Conservation (phyloP, 2,888 invertebrate species). For the Eustalomyia histrio region DNA sequence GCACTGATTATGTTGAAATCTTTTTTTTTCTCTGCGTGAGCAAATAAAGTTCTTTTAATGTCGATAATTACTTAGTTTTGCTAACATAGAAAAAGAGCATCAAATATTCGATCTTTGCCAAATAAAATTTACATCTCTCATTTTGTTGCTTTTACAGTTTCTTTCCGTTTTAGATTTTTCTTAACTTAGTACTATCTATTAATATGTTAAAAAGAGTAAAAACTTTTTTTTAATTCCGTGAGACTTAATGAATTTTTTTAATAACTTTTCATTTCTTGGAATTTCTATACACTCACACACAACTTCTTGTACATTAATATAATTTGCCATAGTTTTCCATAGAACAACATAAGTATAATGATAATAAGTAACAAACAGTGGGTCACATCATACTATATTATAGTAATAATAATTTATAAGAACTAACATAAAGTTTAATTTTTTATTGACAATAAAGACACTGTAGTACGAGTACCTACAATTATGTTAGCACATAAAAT, state of each 20-base stretch:
- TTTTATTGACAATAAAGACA: slow-evolving; percentile 21
- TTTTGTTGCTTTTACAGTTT: slow-evolving; percentile 20
- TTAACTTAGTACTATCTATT: slow-evolving; percentile 15
- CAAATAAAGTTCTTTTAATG: too few relatives aligned
- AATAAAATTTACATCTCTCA: not conserved
- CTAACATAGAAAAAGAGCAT: not conserved
- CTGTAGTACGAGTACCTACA: slow-evolving; percentile 15
- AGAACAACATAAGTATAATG: slow-evolving; percentile 70
- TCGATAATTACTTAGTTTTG: too few relatives aligned
- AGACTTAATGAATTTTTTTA: slow-evolving; percentile 78
- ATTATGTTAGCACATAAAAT: not conserved
- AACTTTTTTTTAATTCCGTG: slow-evolving; percentile 72
- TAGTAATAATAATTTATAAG: not conserved
- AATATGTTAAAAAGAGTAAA: slow-evolving; percentile 27
- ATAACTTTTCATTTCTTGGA: slow-evolving; percentile 76
- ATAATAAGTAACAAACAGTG: slow-evolving; percentile 67
- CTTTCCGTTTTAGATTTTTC: not conserved
- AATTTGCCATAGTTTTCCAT: slow-evolving; percentile 75
- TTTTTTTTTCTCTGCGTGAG: too few relatives aligned
- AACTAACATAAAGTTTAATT: not conserved
- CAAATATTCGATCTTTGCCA: not conserved
- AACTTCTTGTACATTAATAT: slow-evolving; percentile 63
- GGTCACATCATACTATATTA: slow-evolving; percentile 18
- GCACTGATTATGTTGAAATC: too few relatives aligned
- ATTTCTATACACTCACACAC: slow-evolving; percentile 41